phyloP scores from a whole-genome alignment of 2,888 invertebrate species.

The Macaria notata region DNA sequence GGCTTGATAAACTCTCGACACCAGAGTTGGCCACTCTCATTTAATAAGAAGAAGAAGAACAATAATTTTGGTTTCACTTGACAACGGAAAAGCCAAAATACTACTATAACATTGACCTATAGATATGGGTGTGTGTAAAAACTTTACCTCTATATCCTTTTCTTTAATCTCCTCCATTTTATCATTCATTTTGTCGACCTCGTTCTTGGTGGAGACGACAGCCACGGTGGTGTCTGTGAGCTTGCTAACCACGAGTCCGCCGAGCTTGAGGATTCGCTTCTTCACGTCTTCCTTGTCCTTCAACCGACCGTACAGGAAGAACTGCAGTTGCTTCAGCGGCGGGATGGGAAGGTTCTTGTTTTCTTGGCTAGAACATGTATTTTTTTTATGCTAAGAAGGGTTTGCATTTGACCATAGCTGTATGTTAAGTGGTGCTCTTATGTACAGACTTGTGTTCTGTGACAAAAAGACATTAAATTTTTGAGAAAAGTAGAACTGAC shows the following conservation, averaged over 20 bases:
- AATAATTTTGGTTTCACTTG: no score
- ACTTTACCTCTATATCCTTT: conserved; percentile 84
- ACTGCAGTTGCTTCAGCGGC: conserved; percentile 89
- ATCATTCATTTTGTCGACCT: conserved; percentile 85
- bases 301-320: conserved; percentile 85
- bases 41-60: no score
- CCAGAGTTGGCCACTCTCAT: no score
- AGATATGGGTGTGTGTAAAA: no score
- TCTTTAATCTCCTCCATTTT: conserved; percentile 86
- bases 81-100: no score
- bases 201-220: conserved; percentile 86
- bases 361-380: conserved; percentile 76
- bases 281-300: conserved; percentile 85
- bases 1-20: no score
- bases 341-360: conserved; percentile 83
- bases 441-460: no score
- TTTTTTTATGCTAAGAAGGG: no score
- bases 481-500: no score
- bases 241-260: conserved; percentile 87
- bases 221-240: conserved; percentile 86
- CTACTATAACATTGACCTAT: no score
- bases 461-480: no score
- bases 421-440: background rate
- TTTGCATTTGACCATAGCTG: background rate
- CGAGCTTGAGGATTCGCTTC: conserved; percentile 86